These are phyloP conservation scores for Scleropages formosus DNA, from an alignment of 2,797 vertebrate species.

Conservation along the genomic window DNA sequence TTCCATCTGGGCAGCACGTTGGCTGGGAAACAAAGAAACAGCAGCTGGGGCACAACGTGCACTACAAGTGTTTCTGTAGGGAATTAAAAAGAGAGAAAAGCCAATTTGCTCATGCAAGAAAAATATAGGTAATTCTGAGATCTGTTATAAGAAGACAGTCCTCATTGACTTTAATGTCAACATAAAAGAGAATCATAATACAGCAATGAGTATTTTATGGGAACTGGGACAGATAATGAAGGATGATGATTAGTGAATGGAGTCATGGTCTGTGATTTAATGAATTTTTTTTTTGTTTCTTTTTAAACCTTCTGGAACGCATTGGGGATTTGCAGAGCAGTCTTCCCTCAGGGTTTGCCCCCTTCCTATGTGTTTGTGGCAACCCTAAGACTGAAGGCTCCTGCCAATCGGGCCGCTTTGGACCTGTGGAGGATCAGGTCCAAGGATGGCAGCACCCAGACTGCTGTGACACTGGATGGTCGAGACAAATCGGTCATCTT, in stretches of 20 bases:
- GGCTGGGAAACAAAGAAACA: too few species aligned
- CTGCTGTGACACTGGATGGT: conserved; percentile 78
- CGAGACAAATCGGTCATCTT: conserved; percentile 73
- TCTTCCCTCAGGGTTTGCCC: conserved; percentile 84
- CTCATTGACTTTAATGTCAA: too few species aligned
- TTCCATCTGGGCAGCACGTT: too few species aligned
- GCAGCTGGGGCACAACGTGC: too few species aligned
- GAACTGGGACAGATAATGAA: background rate
- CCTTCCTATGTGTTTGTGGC: conserved; percentile 83
- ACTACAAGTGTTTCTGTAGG: too few species aligned
- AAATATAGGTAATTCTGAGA: too few species aligned
- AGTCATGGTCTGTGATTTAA: background rate
- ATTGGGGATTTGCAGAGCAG: conserved; percentile 60
- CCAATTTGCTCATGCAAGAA: too few species aligned
- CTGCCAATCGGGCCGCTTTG: conserved; percentile 70
- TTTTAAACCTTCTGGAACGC: background rate
- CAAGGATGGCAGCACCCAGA: conserved; percentile 69
- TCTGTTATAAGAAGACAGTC: too few species aligned
- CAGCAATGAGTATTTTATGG: background rate
- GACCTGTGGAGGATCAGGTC: conserved; percentile 80
- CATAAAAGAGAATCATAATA: too few species aligned
- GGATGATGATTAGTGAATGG: too few species aligned
- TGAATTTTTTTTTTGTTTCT: too few species aligned
- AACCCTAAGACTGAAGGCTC: conserved; percentile 75
- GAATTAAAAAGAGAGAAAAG: too few species aligned